Conservation (phyloP, 2,888 invertebrate genomes). For the Therioaphis trifolii region DNA sequence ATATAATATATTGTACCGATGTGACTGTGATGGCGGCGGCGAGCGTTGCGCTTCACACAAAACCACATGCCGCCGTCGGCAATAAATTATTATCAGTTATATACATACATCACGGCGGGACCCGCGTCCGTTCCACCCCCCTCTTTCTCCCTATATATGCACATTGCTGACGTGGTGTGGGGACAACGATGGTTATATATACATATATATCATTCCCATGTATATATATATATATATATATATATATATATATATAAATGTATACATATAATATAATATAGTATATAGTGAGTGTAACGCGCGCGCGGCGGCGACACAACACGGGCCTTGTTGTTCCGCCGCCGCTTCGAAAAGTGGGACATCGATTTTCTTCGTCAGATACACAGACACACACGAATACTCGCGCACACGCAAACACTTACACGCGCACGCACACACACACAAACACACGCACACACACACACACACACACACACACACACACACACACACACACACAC, state of each 20-base stretch:
- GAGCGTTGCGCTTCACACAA: not conserved
- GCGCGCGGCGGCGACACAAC: conserved; percentile 47
- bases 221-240: too few species aligned
- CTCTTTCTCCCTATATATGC: too few species aligned
- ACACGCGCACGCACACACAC: not conserved
- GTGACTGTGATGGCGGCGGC: not conserved
- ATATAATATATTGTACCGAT: too few species aligned
- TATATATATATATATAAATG: too few species aligned
- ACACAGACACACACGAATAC: not conserved
- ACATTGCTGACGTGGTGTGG: too few species aligned
- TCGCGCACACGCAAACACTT: not conserved
- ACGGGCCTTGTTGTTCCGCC: conserved; percentile 58
- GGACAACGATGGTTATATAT: too few species aligned
- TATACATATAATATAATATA: too few species aligned
- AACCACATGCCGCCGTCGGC: not conserved
- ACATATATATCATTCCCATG: too few species aligned
- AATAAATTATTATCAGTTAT: conserved; percentile 16
- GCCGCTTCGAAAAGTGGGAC: conserved; percentile 50
- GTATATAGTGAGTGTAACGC: not conserved
- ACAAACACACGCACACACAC: not conserved
- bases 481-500: not conserved
- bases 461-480: not conserved
- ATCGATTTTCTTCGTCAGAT: conserved; percentile 54
- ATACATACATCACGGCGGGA: not conserved
- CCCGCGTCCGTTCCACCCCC: too few species aligned